Percentiles rank a stretch among this genome's conserved stretches.
phyloP scores from a whole-genome alignment of 2,113 vertebrate genomes.

The Salvelinus alpinus region DNA sequence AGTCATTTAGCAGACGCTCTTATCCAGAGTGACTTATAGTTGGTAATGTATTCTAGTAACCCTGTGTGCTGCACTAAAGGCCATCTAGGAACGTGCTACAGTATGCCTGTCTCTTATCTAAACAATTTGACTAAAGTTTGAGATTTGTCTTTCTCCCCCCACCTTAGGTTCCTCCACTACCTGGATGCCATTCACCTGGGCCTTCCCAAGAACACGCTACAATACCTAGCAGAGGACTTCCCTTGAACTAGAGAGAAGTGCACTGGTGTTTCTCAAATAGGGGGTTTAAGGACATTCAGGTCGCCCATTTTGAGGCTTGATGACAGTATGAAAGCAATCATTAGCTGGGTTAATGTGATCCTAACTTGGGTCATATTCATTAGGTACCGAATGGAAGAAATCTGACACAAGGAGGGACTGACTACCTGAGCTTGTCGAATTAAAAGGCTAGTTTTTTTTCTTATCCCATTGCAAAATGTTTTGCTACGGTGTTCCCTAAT shows the following conservation, averaged over 20 bases:
- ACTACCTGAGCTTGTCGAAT: too few species aligned
- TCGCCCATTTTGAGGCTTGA: not conserved
- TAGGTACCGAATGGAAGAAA: too few species aligned
- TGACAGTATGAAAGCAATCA: not conserved
- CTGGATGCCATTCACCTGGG: constrained; percentile 87
- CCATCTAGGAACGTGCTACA: too few species aligned
- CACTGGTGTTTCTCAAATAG: not conserved
- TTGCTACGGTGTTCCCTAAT: too few species aligned
- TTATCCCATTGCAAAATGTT: too few species aligned
- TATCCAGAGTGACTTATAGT: not conserved
- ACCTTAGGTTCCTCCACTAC: constrained; percentile 91
- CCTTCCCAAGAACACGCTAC: constrained; percentile 80
- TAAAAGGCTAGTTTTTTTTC: too few species aligned
- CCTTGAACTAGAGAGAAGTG: constrained; percentile 66
- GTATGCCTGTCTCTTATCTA: too few species aligned
- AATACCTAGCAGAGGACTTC: constrained; percentile 81
- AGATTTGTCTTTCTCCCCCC: not conserved
- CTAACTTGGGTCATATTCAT: not conserved
- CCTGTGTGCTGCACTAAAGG: too few species aligned
- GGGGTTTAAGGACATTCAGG: not conserved
- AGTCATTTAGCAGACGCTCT: too few species aligned
- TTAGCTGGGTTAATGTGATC: not conserved
- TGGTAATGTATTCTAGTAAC: not conserved
- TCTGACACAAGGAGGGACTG: too few species aligned
- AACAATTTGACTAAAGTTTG: too few species aligned